Base-by-base conservation (phyloP, 2,888 invertebrate species). In the Caenorhabditis sp. region DNA sequence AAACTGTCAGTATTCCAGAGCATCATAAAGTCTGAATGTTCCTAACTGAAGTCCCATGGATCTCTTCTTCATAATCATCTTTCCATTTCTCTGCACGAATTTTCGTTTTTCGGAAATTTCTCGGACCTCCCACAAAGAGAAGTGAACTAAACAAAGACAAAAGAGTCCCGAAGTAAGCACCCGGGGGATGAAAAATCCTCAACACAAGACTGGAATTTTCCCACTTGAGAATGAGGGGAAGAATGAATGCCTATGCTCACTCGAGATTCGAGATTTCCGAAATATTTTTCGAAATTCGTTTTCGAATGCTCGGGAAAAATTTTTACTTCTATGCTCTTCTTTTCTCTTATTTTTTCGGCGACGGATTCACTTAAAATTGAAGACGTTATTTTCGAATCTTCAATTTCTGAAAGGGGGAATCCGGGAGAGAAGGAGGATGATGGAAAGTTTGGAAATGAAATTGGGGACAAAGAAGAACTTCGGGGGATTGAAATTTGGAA, bases 171-270 rank as follows among this genome's bases (percentile, higher is more conserved):
- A n/a, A n/a, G 12, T 26, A 16, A 1, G 16, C n/a, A 54, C 14
- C 19, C 19, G 14, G 16, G 14, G 16, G 49, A n/a, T n/a, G 19
- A n/a, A 19, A n/a, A 22, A 22, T 19, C 49, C 22, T 49, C 49
- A 8, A 58, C n/a, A 31, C 4, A 35, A 16, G n/a, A 61, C 77
- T 77, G 77, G 70, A 77, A 77, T 70, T 77, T 77, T 77, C 69
- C 69, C 77, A 77, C 77, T 77, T 69, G 77, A 77, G 77, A 69
- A 77, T 70, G 69, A 77, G 70, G n/a, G n/a, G 77, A 77, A 77
- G 38, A 38, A 38, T 38, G 38, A 38, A 38, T n/a, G 38, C 38
- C 12, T 2, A 2, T 63, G 69, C 19, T 47, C 47, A 38, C 77
- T 77, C 77, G 47, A 77, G 77, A 77, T 77, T 77, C 69, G 64